These are phyloP conservation scores for Macaca mulatta DNA, from an alignment of 2,113 vertebrate genomes.

Conservation along the genomic window DNA sequence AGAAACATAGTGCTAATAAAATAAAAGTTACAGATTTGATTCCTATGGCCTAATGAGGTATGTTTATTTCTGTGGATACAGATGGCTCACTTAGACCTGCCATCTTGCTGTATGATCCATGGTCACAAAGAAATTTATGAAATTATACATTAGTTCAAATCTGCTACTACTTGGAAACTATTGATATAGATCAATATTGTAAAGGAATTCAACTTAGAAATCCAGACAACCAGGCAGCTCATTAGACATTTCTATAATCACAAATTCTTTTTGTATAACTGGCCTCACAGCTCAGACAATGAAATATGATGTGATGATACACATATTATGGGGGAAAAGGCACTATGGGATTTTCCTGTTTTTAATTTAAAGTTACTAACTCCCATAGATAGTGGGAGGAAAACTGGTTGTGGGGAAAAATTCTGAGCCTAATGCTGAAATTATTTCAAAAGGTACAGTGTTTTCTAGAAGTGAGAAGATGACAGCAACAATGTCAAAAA, in stretches of 20 bases:
- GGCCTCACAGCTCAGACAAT: not conserved
- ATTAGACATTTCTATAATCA: not conserved
- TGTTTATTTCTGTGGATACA: not conserved
- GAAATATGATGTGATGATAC: not conserved
- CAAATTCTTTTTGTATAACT: not conserved
- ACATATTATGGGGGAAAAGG: not conserved
- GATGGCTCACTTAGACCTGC: not conserved
- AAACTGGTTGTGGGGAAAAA: not conserved
- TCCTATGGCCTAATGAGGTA: not conserved
- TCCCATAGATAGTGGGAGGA: not conserved
- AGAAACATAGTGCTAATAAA: not conserved
- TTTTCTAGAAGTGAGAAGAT: not conserved
- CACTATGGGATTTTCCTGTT: not conserved
- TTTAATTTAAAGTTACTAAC: not conserved
- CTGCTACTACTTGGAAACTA: not conserved
- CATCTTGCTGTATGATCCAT: not conserved
- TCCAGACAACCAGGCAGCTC: not conserved
- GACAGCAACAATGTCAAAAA: not conserved
- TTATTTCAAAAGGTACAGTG: not conserved
- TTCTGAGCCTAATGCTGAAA: not conserved
- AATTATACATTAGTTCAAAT: not conserved
- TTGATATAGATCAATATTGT: not conserved
- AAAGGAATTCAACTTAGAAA: not conserved
- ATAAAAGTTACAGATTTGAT: not conserved
- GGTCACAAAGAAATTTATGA: not conserved